Evolutionary conservation across 2,888 invertebrate species (phyloP), one percentile per base, ranked within the genome.

Genomic region (Orthonychiurus folsomi): DNA sequence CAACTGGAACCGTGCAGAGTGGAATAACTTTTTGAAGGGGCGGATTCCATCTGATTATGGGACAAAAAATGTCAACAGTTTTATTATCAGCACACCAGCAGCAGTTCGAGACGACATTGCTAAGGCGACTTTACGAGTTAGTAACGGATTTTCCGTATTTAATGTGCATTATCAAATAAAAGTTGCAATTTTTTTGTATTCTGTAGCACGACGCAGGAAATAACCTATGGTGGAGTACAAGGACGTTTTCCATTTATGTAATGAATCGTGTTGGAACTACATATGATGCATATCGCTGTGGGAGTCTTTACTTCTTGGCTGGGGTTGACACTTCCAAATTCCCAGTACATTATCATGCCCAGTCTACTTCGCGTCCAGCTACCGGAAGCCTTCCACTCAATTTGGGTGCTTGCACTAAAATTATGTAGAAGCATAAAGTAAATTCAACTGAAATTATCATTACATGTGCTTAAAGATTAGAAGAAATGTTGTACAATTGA

Each of bases 21-120:
- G 48, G 48, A 48, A 48, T 48, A n/a, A 48, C n/a, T 48, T 48
- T n/a, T n/a, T 48, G 48, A 12, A n/a, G 48, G 12, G 15, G 48
- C 48, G 48, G 15, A 48, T 48, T 48, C n/a, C n/a, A n/a, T 48
- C 48, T 48, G 48, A 48, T n/a, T 48, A 48, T n/a, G 48, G 48
- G 15, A 48, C 48, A 12, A 48, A 48, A n/a, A 48, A 48, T n/a
- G 48, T 48, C 48, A 48, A 48, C 48, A 48, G 48, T n/a, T 48
- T 48, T n/a, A n/a, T 48, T n/a, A 48, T 48, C 48, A 48, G 48
- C 48, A 48, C 48, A n/a, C 48, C 48, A 12, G 48, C 12, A 12
- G 48, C 48, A n/a, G 48, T 48, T n/a, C 48, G 48, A 12, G n/a
- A 48, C 48, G 48, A 48, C 48, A 12, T 48, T n/a, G 48, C 48